Base-by-base conservation (phyloP, 2,797 vertebrate genomes). In the Simalia tracyae region DNA sequence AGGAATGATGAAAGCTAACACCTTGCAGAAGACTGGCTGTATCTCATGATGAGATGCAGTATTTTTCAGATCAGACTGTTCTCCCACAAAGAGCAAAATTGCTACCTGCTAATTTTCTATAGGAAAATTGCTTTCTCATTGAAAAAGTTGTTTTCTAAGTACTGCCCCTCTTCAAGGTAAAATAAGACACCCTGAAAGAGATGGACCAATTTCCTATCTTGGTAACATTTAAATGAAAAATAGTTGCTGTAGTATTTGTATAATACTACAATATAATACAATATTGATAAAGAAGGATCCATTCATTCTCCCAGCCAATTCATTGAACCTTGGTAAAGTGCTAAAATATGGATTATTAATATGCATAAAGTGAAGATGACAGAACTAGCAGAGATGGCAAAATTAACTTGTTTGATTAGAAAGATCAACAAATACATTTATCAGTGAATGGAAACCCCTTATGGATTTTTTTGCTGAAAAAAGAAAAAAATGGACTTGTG, bases 21-120 rank as follows among this genome's bases (percentile, higher is more conserved):
- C 28, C 50, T 89, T 63, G 26, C 11, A 54, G 3, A 24, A 56
- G 46, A 85, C 5, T 59, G 54, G 8, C 1, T 31, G 42, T 57
- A 17, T 26, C 19, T 86, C 57, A 63, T 63, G 84, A 90, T 12
- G 14, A 84, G 59, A 84, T 19, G 24, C 42, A 89, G 94, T 59
- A 66, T 95, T 95, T 94, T 92, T 86, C 76, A 86, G 61, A 89
- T 93, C 85, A 68, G 36, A 88, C n/a, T 87, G 24, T 19, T 63
- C 92, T 93, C 91, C 89, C 26, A 24, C 0, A 0, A 89, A 88
- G 92, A 68, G 7, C 36, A 88, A 56, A 86, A 61, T 31, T 68
- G 28, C n/a, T 31, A 31, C n/a, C 64, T 31, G 64, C n/a, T 68
- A 68, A 68, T 68, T n/a, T 68, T 68, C 64, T 68, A 12, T 10